These are phyloP conservation scores for Petrocephalus zakoni DNA, from an alignment of 2,113 vertebrate genomes.

Conservation along the genomic window DNA sequence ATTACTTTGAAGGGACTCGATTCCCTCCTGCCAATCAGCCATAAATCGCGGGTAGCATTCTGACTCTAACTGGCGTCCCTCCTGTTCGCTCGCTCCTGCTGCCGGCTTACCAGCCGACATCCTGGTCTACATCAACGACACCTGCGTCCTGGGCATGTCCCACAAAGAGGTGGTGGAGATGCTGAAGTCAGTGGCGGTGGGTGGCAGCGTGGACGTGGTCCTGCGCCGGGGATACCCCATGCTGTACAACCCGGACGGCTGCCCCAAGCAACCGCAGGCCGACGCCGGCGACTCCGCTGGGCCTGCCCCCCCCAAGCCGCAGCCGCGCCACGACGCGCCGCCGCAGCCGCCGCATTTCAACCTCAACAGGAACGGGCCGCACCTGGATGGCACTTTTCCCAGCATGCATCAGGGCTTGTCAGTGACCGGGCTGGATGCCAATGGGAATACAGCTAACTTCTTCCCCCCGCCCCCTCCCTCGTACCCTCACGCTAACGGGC, in stretches of 20 bases:
- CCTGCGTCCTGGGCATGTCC: conserved; percentile 64
- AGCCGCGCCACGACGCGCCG: neutral
- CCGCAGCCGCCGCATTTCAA: conserved; percentile 17
- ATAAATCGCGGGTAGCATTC: neutral
- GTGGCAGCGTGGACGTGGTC: conserved; percentile 63
- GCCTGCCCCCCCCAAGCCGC: conserved; percentile 44
- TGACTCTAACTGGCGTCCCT: neutral
- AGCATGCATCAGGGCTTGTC: neutral
- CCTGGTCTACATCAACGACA: conserved; percentile 64
- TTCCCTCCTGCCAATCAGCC: neutral
- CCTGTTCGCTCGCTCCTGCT: neutral
- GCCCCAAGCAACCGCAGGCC: conserved; percentile 53
- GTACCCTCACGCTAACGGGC: conserved; percentile 23
- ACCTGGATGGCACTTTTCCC: conserved; percentile 29
- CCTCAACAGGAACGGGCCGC: conserved; percentile 34
- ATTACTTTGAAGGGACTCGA: neutral
- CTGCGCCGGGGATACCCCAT: conserved; percentile 66
- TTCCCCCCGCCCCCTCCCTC: neutral
- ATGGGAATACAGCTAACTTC: conserved; percentile 13
- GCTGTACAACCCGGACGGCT: conserved; percentile 68
- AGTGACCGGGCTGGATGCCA: conserved; percentile 14
- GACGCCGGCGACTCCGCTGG: conserved; percentile 21
- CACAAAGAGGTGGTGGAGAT: conserved; percentile 71
- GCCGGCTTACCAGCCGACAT: conserved; percentile 55
- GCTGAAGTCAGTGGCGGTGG: conserved; percentile 63